Evolutionary conservation across 2,113 vertebrate species (phyloP).

Genomic region (Rana temporaria): DNA sequence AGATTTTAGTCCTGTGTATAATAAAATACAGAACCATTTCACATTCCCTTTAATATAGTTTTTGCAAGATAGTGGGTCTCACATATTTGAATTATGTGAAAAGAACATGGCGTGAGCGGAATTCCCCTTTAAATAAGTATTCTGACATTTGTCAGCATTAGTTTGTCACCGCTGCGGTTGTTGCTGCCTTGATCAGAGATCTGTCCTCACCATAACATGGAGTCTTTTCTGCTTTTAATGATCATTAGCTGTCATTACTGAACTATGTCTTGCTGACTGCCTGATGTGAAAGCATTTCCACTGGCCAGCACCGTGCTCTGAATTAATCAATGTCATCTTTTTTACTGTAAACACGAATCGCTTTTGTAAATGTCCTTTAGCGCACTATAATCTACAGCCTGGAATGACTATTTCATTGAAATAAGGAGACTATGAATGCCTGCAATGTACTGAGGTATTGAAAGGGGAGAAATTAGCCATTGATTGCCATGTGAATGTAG

Average conservation of each 20-base stretch:
- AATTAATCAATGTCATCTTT: slow-evolving; percentile 23
- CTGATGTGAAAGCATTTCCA: slow-evolving; percentile 9
- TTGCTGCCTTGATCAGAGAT: background rate
- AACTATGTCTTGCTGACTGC: slow-evolving; percentile 31
- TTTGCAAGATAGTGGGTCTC: too few relatives aligned
- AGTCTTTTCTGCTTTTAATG: slow-evolving; percentile 22
- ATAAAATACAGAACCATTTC: too few relatives aligned
- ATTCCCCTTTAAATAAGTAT: too few relatives aligned
- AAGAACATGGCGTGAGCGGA: too few relatives aligned
- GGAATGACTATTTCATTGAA: slow-evolving; percentile 13
- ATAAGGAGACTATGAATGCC: background rate
- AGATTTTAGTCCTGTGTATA: too few relatives aligned
- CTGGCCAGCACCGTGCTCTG: background rate
- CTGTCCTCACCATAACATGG: background rate
- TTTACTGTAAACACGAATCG: slow-evolving; percentile 10
- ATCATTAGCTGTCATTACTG: slow-evolving; percentile 22
- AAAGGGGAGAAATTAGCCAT: background rate
- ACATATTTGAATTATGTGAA: too few relatives aligned
- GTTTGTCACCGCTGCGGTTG: background rate
- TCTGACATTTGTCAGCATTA: background rate
- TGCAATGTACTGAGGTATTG: background rate
- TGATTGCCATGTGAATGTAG: too few relatives aligned
- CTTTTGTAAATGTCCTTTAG: slow-evolving; percentile 26
- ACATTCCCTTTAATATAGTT: too few relatives aligned
- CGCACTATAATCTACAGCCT: slow-evolving; percentile 3